Percentiles rank a stretch among this genome's conserved stretches.
phyloP scores from a whole-genome alignment of 53 echinoderm and acorn worm species.

The Astropecten irregularis region DNA sequence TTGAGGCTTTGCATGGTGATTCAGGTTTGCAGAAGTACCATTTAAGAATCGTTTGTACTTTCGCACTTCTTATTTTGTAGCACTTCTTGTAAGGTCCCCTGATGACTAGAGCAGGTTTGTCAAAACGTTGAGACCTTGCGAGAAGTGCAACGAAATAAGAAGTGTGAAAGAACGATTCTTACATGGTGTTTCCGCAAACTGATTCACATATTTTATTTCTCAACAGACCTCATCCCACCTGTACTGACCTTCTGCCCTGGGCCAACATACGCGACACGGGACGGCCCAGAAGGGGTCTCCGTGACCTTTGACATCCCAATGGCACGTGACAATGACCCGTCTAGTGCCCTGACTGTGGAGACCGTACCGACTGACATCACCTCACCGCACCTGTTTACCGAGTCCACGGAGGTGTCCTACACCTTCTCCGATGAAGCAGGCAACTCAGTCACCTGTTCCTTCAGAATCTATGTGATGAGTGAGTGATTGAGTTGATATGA shows the following conservation, averaged over 20 bases:
- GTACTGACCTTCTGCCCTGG: constrained; percentile 53
- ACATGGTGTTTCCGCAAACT: background rate
- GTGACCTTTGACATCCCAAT: constrained; percentile 73
- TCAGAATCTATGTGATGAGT: constrained; percentile 66
- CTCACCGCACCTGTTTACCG: constrained; percentile 59
- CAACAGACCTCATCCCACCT: constrained; percentile 67
- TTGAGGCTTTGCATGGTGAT: too few species aligned
- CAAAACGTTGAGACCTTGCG: too few species aligned
- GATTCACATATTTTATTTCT: too few species aligned
- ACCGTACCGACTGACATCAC: constrained; percentile 60
- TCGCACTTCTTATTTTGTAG: too few species aligned
- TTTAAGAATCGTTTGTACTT: too few species aligned
- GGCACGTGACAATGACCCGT: constrained; percentile 65
- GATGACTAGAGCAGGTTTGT: too few species aligned
- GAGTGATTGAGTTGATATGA: constrained; percentile 30
- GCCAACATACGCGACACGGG: constrained; percentile 20
- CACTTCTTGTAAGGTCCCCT: too few species aligned
- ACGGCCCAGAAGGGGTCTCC: background rate
- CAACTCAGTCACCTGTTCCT: constrained; percentile 66
- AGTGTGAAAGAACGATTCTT: too few species aligned
- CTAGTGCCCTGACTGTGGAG: constrained; percentile 2
- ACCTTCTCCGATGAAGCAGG: constrained; percentile 65
- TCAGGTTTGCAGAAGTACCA: too few species aligned
- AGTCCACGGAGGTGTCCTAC: constrained; percentile 58
- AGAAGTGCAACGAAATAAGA: too few species aligned